Percentiles rank a stretch among this genome's conserved stretches.
Evolutionary conservation across 37 sponge, comb jelly and placozoan species (phyloP).

Genomic region (Tethya wilhelma): DNA sequence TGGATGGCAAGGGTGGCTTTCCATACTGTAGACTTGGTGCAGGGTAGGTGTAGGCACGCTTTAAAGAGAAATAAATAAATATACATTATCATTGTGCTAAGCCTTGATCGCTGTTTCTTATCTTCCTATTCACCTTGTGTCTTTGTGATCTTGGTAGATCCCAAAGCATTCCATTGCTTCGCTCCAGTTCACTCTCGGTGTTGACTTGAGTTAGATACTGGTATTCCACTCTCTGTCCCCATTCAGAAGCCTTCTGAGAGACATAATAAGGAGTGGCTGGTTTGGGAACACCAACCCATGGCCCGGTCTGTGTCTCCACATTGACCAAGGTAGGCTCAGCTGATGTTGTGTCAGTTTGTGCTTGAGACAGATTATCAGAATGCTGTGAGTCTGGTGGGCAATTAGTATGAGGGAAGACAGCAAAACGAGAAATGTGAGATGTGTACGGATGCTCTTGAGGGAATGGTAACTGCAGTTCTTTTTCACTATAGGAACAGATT

Average conservation of each 20-base stretch:
- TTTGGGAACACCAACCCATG: background rate
- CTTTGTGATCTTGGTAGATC: slow-evolving; percentile 44
- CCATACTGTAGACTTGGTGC: too few relatives aligned
- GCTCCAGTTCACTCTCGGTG: background rate
- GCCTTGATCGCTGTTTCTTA: background rate
- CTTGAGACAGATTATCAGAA: background rate
- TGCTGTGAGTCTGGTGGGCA: background rate
- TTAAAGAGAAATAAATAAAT: background rate
- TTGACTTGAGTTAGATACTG: background rate
- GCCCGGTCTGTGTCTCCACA: slow-evolving; percentile 4
- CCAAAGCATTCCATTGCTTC: slow-evolving; percentile 14
- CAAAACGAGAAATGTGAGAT: slow-evolving; percentile 76
- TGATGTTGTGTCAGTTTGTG: background rate
- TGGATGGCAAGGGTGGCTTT: too few relatives aligned
- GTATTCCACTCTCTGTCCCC: slow-evolving; percentile 14
- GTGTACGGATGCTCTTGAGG: slow-evolving; percentile 86
- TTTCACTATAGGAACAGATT: slow-evolving; percentile 40
- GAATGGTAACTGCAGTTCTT: slow-evolving; percentile 59
- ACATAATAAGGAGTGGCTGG: slow-evolving; percentile 21
- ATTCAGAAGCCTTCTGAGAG: slow-evolving; percentile 34
- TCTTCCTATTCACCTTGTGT: slow-evolving; percentile 14
- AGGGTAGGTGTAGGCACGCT: slow-evolving; percentile 74
- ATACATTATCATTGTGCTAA: background rate
- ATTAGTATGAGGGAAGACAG: slow-evolving; percentile 77
- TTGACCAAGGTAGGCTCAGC: background rate